Evolutionary conservation across 2,797 vertebrate genomes (phyloP).

Genomic region (Anguilla pacifica): DNA sequence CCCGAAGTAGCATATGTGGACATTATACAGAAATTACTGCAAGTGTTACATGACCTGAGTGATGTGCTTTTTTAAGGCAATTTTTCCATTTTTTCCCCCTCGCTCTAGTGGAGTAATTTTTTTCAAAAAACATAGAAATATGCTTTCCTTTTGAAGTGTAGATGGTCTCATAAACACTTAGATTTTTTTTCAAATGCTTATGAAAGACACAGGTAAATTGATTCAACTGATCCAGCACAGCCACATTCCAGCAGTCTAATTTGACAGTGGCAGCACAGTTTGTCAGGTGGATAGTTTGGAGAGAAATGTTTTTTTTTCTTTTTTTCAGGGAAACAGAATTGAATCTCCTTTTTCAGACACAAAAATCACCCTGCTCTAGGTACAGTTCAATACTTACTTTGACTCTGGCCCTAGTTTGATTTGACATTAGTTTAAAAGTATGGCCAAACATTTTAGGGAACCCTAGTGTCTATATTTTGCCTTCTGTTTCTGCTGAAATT

Average conservation of each 20-base stretch:
- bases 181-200: slow-evolving; percentile 14
- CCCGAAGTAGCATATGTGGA: background rate
- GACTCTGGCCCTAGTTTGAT: background rate
- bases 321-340: background rate
- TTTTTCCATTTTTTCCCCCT: background rate
- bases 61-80: background rate
- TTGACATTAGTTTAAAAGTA: background rate
- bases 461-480: background rate
- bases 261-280: background rate
- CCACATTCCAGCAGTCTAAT: background rate
- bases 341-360: background rate
- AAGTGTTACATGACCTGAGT: background rate
- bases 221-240: background rate
- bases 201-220: background rate
- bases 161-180: background rate
- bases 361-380: background rate
- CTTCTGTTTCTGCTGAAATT: background rate
- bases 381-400: slow-evolving; percentile 6
- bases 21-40: background rate
- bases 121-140: background rate
- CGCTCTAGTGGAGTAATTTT: background rate
- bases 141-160: background rate
- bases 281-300: background rate
- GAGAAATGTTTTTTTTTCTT: background rate
- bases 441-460: background rate